phyloP scores from a whole-genome alignment of 2,113 vertebrate genomes.

The Pseudopipra pipra region DNA sequence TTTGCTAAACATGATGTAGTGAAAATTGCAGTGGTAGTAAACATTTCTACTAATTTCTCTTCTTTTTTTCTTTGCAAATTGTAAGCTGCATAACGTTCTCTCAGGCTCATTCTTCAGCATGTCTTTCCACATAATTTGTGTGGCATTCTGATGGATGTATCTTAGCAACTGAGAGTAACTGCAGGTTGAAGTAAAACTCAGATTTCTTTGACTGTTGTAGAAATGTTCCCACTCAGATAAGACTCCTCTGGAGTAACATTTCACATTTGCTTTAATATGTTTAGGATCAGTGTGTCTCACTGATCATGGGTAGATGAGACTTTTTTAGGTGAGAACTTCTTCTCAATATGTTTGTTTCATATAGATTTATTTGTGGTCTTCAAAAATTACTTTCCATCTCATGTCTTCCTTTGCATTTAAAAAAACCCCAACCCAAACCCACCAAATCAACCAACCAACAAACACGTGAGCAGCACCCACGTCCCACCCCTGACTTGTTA shows the following conservation, averaged over 20 bases:
- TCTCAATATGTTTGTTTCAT: neutral
- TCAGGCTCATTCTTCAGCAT: constrained; percentile 24
- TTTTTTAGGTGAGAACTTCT: neutral
- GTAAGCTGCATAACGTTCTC: neutral
- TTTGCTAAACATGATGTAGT: neutral
- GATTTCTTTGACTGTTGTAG: constrained; percentile 44
- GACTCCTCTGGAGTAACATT: constrained; percentile 41
- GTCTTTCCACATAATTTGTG: constrained; percentile 35
- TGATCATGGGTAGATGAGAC: neutral
- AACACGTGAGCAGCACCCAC: neutral
- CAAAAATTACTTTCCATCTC: neutral
- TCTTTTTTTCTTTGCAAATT: neutral
- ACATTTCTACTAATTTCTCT: constrained; percentile 9
- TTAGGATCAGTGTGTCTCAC: constrained; percentile 2
- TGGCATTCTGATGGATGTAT: constrained; percentile 41
- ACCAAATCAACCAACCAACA: neutral
- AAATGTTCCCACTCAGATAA: constrained; percentile 62
- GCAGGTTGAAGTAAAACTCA: constrained; percentile 53
- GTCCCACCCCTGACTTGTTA: neutral
- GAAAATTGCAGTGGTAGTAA: constrained; percentile 8
- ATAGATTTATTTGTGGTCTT: neutral
- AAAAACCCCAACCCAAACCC: neutral
- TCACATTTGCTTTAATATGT: constrained; percentile 16
- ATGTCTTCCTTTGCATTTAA: neutral
- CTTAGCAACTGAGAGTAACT: constrained; percentile 54